Base-by-base conservation (phyloP, 2,888 invertebrate genomes). In the Erpobdella octoculata region DNA sequence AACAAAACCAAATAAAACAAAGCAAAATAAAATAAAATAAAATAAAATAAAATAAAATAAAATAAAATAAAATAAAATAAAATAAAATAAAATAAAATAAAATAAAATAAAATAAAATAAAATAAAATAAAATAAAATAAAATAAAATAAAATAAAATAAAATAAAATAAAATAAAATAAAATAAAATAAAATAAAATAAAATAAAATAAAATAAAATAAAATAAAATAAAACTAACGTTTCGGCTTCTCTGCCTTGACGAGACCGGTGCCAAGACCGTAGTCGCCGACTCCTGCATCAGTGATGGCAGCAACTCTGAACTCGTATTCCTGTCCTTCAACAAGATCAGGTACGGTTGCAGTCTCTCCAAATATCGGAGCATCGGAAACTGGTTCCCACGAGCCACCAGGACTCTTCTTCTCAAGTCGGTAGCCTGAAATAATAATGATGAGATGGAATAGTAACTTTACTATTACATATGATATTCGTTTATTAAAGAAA, bases 351-450 rank as follows among this genome's bases (percentile, higher is more conserved):
- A 90, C 91, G 0, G 92, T 92, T 84, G 90, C 93, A 35, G 88
- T 89, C 37, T 90, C 89, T 80, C 94, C 94, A 37, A 89, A 87
- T 0, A 93, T 89, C 79, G 92, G 92, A 84, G 92, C 93, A 80
- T 95, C 93, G 81, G 92, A 93, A 81, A 91, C 93, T 82, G 92
- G 92, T 82, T 92, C 91, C 95, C 95, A 95, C 90, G 92, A 84
- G 90, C 83, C 82, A 37, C 78, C 79, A 18, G 91, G 74, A 89
- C 88, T 84, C 92, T 93, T 76, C 75, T 91, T 90, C 84, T 97
- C 96, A 79, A 97, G 89, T 41, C 92, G 86, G 84, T 96, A 97
- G 36, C 95, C 84, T 84, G 75, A 31, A 31, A 31, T 5, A 6
- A 28, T 2, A 2, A 61, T 28, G 2, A n/a, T 3, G 31, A 21